phyloP scores from a whole-genome alignment of 2,113 vertebrate genomes.

The Hiodon alosoides region DNA sequence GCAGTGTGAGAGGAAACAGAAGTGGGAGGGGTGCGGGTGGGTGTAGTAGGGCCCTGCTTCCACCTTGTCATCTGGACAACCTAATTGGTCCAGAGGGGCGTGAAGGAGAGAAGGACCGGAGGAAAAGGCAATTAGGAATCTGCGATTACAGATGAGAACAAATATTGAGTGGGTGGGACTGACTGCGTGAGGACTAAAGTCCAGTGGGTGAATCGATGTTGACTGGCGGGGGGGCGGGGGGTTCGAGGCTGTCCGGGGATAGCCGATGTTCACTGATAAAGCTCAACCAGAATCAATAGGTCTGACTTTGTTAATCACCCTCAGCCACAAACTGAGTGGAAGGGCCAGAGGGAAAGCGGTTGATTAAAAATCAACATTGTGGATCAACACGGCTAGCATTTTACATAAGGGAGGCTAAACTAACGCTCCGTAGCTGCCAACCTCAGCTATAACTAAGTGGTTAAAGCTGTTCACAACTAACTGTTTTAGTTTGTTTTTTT shows the following conservation, averaged over 20 bases:
- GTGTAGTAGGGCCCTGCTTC: constrained; percentile 27
- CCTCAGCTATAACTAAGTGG: neutral
- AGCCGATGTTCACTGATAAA: constrained; percentile 22
- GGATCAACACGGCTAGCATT: constrained; percentile 7
- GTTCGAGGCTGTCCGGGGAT: neutral
- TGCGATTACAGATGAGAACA: constrained; percentile 10
- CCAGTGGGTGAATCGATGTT: too few species aligned
- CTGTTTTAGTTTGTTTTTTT: too few species aligned
- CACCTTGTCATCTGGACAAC: constrained; percentile 43
- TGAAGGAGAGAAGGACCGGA: constrained; percentile 64
- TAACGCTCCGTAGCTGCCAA: neutral
- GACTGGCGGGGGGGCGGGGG: constrained; percentile 24
- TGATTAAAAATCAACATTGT: constrained; percentile 33
- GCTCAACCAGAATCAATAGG: constrained; percentile 45
- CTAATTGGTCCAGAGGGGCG: constrained; percentile 74
- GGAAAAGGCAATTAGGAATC: constrained; percentile 42
- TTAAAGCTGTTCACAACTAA: neutral
- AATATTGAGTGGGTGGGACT: neutral
- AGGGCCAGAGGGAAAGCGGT: constrained; percentile 45
- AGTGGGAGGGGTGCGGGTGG: constrained; percentile 4
- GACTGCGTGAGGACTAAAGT: neutral
- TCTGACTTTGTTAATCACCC: constrained; percentile 45
- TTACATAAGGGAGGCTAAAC: constrained; percentile 15
- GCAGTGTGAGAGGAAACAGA: neutral
- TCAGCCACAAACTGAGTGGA: constrained; percentile 55